Evolutionary conservation across 64 coral and sea anemone genomes (phyloP).

Genomic region (Pachyseris speciosa): DNA sequence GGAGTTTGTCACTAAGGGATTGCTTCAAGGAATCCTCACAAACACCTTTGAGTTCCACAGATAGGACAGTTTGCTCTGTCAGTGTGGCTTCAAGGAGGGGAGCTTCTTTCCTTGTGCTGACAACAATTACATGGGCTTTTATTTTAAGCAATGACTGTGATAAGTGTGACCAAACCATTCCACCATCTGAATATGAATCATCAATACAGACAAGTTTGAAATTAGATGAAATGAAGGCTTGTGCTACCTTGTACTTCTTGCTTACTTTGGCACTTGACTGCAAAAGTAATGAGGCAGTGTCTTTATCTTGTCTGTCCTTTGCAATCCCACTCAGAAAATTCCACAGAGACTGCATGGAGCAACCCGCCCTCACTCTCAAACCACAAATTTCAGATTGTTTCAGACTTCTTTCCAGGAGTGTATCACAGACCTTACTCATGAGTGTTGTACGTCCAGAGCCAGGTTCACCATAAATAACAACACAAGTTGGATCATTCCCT

Average conservation of each 20-base stretch:
- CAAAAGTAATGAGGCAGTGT: slow-evolving; percentile 70
- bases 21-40: slow-evolving; percentile 28
- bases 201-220: slow-evolving; percentile 81
- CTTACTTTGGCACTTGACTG: slow-evolving; percentile 53
- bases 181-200: slow-evolving; percentile 57
- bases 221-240: slow-evolving; percentile 46
- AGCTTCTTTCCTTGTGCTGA: background rate
- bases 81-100: background rate
- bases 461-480: slow-evolving; percentile 63
- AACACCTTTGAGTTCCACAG: slow-evolving; percentile 12
- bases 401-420: slow-evolving; percentile 9
- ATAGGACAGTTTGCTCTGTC: background rate
- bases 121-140: slow-evolving; percentile 3
- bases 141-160: slow-evolving; percentile 20
- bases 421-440: slow-evolving; percentile 41
- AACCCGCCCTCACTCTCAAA: slow-evolving; percentile 37
- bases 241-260: slow-evolving; percentile 62
- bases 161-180: slow-evolving; percentile 30
- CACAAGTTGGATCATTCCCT: background rate
- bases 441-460: slow-evolving; percentile 78
- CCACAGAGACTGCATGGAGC: slow-evolving; percentile 67
- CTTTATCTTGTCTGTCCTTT: slow-evolving; percentile 73
- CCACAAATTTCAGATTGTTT: slow-evolving; percentile 21
- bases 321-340: slow-evolving; percentile 75
- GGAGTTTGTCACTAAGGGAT: background rate